Percentiles rank a stretch among this genome's conserved stretches.
Conservation (phyloP, 2,797 vertebrate species). For the Microchirus variegatus region DNA sequence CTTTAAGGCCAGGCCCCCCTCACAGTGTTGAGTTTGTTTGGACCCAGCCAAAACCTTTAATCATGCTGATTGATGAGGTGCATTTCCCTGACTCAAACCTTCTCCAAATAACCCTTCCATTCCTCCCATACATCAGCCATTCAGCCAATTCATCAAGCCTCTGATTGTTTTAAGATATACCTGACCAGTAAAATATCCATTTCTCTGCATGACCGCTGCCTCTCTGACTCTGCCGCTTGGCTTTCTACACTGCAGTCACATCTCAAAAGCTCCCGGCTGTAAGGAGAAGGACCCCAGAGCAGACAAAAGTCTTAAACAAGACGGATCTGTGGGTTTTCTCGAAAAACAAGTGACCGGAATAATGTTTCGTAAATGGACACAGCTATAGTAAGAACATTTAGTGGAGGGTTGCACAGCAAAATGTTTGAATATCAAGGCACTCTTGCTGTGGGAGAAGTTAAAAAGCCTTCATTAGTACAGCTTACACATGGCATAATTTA, state of each 20-base stretch:
- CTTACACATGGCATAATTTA: too few species aligned
- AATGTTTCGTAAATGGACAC: too few species aligned
- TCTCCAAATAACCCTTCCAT: slow-evolving; percentile 72
- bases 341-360: too few species aligned
- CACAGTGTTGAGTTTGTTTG: slow-evolving; percentile 68
- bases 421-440: too few species aligned
- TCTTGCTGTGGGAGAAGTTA: too few species aligned
- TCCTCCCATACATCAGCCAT: slow-evolving; percentile 73
- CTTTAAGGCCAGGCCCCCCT: slow-evolving; percentile 69
- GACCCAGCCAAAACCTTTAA: slow-evolving; percentile 70
- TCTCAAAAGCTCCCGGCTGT: too few species aligned
- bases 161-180: slow-evolving; percentile 79
- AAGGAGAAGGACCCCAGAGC: too few species aligned
- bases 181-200: slow-evolving; percentile 75
- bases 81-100: slow-evolving; percentile 79
- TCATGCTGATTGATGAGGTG: slow-evolving; percentile 80
- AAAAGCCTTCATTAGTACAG: too few species aligned
- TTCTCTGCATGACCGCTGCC: slow-evolving; percentile 47
- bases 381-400: too few species aligned
- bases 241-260: slow-evolving; percentile 25
- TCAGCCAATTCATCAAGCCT: slow-evolving; percentile 72
- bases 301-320: too few species aligned
- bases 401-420: too few species aligned
- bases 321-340: too few species aligned
- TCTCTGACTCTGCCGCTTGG: slow-evolving; percentile 24